Conservation (phyloP, 2,113 vertebrate species). For the Odocoileus hemionus region DNA sequence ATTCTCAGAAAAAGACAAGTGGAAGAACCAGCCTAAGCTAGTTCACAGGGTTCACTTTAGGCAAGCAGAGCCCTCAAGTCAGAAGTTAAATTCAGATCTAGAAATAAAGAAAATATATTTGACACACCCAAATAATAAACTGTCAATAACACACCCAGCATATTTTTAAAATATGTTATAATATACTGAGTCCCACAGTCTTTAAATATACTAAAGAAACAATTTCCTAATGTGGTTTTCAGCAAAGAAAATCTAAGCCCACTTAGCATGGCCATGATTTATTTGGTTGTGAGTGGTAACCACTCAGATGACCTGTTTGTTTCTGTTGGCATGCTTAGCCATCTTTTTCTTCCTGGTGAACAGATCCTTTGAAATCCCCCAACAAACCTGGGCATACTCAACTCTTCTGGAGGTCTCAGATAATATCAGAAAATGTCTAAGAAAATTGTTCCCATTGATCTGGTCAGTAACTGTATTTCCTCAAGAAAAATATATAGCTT, state of each 20-base stretch:
- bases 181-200: neutral
- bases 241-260: neutral
- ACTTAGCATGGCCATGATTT: neutral
- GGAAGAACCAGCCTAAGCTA: neutral
- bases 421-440: neutral
- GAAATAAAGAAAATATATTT: conserved; percentile 6
- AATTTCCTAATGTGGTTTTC: neutral
- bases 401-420: neutral
- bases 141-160: neutral
- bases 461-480: neutral
- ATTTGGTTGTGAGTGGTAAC: neutral
- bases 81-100: neutral
- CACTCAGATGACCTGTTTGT: neutral
- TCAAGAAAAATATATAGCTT: neutral
- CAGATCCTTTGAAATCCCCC: neutral
- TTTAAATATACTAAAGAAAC: neutral
- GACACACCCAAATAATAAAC: neutral
- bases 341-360: neutral
- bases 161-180: neutral
- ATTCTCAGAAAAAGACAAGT: neutral
- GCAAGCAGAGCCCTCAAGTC: neutral
- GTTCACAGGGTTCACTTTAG: neutral
- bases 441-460: neutral
- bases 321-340: neutral
- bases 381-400: rapidly evolving